Base-by-base conservation (phyloP, 2,888 invertebrate genomes). In the Lamellibrachia satsuma region DNA sequence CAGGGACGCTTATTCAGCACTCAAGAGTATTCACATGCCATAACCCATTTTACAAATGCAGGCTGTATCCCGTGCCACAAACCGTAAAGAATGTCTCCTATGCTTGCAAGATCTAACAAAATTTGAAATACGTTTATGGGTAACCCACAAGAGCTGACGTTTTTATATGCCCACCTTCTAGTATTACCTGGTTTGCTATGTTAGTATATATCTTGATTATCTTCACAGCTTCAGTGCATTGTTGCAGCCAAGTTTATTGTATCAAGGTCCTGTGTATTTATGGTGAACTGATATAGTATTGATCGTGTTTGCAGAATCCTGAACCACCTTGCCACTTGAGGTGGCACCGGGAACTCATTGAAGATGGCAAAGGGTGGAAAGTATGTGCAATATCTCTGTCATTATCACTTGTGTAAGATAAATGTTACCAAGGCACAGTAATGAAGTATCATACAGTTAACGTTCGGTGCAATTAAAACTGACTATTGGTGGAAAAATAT, bases 351-450 rank as follows among this genome's bases (percentile, higher is more conserved):
- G 2, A 75, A 52, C 52, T n/a, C 15, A 39, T 1, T 91, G 11
- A 91, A 52, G 51, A 52, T 91, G 52, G 52, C 52, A n/a, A 91
- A 91, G 52, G 91, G 52, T 91, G 91, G 91, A 51, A 51, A 52
- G 91, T 91, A 51, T 91, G 52, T 91, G 3, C 52, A 52, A 52
- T 91, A 27, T 51, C 52, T 90, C 52, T 91, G 4, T 52, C 57
- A 27, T 90, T 15, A 52, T 6, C 15, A 27, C 4, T 11, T 52
- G 3, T 52, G n/a, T 90, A 90, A 90, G n/a, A 90, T n/a, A 90
- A 90, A n/a, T 22, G 90, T 90, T n/a, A 39, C 51, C 51, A 39
- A 39, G 39, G 39, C 39, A 39, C 39, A 39, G 39, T 39, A 39
- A 39, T 39, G 39, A 39, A 39, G 39, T 39, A 39, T 39, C 39